Base-by-base conservation (phyloP, 1,140 invertebrate species). In the Nixonia krombeini region DNA sequence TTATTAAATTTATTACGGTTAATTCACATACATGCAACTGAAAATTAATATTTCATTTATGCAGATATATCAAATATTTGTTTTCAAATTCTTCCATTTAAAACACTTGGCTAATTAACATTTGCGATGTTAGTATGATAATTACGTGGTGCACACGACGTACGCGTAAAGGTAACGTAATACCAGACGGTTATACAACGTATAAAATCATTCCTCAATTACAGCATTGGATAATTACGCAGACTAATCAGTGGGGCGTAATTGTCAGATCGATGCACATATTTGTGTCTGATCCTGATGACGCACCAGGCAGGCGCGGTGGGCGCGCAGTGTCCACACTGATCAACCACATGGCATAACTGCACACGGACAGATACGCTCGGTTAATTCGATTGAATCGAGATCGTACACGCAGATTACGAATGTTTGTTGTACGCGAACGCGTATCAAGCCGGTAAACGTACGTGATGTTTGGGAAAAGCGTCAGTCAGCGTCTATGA, bases 231-330 rank as follows among this genome's bases (percentile, higher is more conserved):
- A 13, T 17, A n/a, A 33, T 33, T 10, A 26, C 1, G 10, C 1
- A 25, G n/a, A 13, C 4, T 6, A 42, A 59, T 8, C 40, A 50
- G 35, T 52, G 55, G 33, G 25, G 23, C 46, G 56, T 67, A 72
- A 74, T 74, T 73, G 73, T 73, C 73, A 66, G 63, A 74, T 73
- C 53, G 67, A 65, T 66, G 70, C 59, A 67, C 62, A 75, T 75
- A 75, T 75, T 75, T 75, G 68, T 70, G 56, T 73, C 62, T 53
- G 28, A 37, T 23, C 23, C 44, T 29, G 40, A 42, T 42, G 40
- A 42, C 23, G 40, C 37, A 25, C 7, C 40, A 15, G 9, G 4
- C 37, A 16, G 37, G n/a, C 37, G 47, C 6, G 42, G 47, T 63
- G 51, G 44, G 56, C 67, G 59, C 49, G 65, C 69, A 69, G 63